Evolutionary conservation across 2,888 invertebrate genomes (phyloP), one percentile per base, ranked within the genome.

Genomic region (Sminthurinus aureus): DNA sequence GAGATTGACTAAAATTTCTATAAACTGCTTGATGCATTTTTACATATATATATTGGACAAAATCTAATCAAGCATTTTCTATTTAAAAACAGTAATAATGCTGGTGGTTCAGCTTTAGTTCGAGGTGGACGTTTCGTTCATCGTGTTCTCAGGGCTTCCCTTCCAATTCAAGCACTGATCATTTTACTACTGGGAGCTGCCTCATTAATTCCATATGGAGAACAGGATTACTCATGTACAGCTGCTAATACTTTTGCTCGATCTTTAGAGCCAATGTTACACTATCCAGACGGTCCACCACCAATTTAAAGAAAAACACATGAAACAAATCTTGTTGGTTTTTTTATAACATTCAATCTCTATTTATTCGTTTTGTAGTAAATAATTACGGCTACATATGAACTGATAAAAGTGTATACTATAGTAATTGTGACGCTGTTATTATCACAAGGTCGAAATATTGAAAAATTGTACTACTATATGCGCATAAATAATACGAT

Each of bases 161-260:
- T 98, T 88, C 98, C 98, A 81, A 95, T 99, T 90, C 98, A 99
- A 92, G 96, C 97, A 85, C 92, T 99, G 89, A 95, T 99, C 92
- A 93, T 98, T 89, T 93, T 99, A 89, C 93, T 99, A 89, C 93
- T 99, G 89, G 98, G 98, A 84, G 87, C 86, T 20, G 95, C 97
- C 85, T 95, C 97, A 81, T 92, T 99, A 89, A 95, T 98, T 81
- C 97, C 97, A 8, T 94, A 95, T 91, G 94, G 95, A 87, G 95
- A 96, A 91, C 94, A 95, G 89, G 96, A 96, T 90, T 95, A 95
- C 91, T 94, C 94, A 86, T 96, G 97, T 90, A 94, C 95, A 91
- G 93, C 97, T 90, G 93, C 95, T 88, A 96, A 96, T 91, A 94
- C 94, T 89, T 93, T 96, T 89, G 94, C 95, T 24, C 92, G 94